Evolutionary conservation across 2,888 invertebrate species (phyloP).

Genomic region (Polyommatus icarus): DNA sequence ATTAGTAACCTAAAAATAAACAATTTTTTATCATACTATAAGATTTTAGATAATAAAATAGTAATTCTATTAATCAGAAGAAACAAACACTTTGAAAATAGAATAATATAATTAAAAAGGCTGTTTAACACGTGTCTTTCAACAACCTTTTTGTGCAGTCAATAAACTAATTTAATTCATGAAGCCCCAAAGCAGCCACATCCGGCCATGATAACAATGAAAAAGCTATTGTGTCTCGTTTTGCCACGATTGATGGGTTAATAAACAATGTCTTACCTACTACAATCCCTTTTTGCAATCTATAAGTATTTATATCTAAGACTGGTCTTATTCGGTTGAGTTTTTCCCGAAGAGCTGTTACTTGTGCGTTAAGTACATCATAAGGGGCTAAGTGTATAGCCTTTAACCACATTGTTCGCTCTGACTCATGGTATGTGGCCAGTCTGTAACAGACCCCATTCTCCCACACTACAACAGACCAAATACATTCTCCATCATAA

Average conservation of each 20-base stretch:
- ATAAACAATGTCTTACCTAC: constrained; percentile 76
- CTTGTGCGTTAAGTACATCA: constrained; percentile 88
- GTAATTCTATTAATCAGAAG: neutral
- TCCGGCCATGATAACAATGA: too few relatives aligned
- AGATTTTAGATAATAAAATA: too few relatives aligned
- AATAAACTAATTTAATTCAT: neutral
- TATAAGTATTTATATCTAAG: constrained; percentile 85
- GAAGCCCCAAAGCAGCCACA: too few relatives aligned
- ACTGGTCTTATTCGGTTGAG: constrained; percentile 82
- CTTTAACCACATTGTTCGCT: constrained; percentile 92
- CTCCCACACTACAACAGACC: constrained; percentile 84
- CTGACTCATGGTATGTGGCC: constrained; percentile 88
- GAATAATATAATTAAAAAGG: too few relatives aligned
- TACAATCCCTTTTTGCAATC: constrained; percentile 84
- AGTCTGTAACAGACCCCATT: constrained; percentile 91
- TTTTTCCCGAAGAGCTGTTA: constrained; percentile 83
- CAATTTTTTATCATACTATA: too few relatives aligned
- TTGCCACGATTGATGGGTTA: too few relatives aligned
- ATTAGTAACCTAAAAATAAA: too few relatives aligned
- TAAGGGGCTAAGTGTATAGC: constrained; percentile 92
- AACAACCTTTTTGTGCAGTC: too few relatives aligned
- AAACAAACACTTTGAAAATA: neutral
- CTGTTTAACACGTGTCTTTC: too few relatives aligned
- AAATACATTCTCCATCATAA: neutral
- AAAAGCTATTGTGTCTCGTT: too few relatives aligned